Base-by-base conservation (phyloP, 1,140 invertebrate genomes). In the Scaptomyza graminum region DNA sequence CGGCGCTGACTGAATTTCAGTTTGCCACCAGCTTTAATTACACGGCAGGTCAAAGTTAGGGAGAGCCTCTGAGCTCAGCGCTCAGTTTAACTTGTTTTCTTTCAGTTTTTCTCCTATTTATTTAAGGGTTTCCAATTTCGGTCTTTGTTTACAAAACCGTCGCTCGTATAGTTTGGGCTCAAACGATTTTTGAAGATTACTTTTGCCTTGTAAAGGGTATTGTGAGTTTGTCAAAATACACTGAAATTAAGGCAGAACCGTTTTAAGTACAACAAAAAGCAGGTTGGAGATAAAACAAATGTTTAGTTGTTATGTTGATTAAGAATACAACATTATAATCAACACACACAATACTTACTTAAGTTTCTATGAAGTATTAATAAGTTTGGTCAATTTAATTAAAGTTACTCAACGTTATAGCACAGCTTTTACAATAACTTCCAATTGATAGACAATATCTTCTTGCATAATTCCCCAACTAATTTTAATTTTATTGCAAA, bases 11-110 rank as follows among this genome's bases (percentile, higher is more conserved):
- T 69, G 54, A 55, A 43, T 59, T 57, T 65, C 47, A 28, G 54
- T 64, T 63, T 52, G 39, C 28, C 13, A 47, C 31, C 43, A 67
- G 73, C 62, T 84, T 85, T 84, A 84, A 84, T 85, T 85, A 74
- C 61, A 59, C 55, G 22, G 28, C 56, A 72, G 55, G 31, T 47
- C 47, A 43, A 39, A 43, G 39, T 8, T 9, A 8, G 18, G 37
- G 12, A 16, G 25, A 34, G 25, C 3, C 39, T 56, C 13, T 1
- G 31, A 6, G 8, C 8, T 34, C 31, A 8, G 31, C 6, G 28
- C 28, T 28, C 28, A 57, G 44, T 39, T 47, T 9, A 12, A 68
- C 39, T 43, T 28, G 18, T n/a, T 69, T 62, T 74, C 49, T 51
- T 71, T 28, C 13, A 37, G 4, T 13, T 44, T 18, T 37, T 54